These are phyloP conservation scores for Elgonia sp. DNA, from an alignment of 2,888 invertebrate genomes.

Conservation along the genomic window DNA sequence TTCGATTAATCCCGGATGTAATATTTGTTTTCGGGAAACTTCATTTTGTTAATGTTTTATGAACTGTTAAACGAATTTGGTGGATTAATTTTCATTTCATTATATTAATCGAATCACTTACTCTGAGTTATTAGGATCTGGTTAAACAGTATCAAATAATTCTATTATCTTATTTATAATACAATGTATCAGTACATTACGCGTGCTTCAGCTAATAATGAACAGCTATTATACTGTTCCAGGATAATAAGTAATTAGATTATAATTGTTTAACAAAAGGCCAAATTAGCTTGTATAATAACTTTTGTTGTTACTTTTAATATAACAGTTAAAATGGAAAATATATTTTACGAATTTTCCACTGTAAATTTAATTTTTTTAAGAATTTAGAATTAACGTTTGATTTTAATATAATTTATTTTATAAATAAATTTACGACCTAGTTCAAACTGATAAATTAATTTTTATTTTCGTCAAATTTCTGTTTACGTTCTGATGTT, in stretches of 20 bases:
- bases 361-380: too few relatives aligned
- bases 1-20: neutral
- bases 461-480: too few relatives aligned
- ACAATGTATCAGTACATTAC: constrained; percentile 6
- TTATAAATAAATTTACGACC: too few relatives aligned
- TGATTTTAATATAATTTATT: too few relatives aligned
- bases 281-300: neutral
- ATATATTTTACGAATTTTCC: too few relatives aligned
- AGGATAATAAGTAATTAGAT: neutral
- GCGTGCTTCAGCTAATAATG: neutral
- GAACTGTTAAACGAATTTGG: neutral
- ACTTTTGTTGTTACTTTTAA: neutral
- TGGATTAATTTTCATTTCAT: constrained; percentile 13
- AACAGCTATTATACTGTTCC: neutral
- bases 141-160: constrained; percentile 19
- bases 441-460: too few relatives aligned
- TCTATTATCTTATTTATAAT: constrained; percentile 24
- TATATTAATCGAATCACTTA: constrained; percentile 4
- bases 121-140: neutral
- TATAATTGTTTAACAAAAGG: neutral
- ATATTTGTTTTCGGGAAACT: neutral
- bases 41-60: constrained; percentile 1
- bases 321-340: too few relatives aligned
- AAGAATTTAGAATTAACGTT: too few relatives aligned
- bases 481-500: too few relatives aligned